Evolutionary conservation across 2,888 invertebrate genomes (phyloP), one percentile per base, ranked within the genome.

Genomic region (Myathropa florea): DNA sequence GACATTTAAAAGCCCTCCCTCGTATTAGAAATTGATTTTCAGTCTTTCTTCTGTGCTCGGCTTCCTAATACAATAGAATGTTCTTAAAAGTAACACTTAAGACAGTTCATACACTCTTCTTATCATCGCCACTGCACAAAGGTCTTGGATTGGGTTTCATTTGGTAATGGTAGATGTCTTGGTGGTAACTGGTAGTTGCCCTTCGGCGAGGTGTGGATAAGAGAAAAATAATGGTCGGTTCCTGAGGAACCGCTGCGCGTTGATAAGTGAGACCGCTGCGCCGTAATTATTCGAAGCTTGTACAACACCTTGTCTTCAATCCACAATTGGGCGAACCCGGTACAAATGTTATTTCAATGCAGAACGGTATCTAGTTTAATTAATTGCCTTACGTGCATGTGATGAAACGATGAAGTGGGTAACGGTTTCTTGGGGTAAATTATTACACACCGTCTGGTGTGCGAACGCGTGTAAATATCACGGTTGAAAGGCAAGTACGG

Each of bases 271-370:
- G 61, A 55, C 78, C 71, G 39, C 73, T 39, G 61, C 71, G 39
- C 73, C 55, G 61, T 73, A 86, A 86, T 86, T 83, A 86, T 79
- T 83, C 59, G 73, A 70, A 71, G 78, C 78, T 75, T 83, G 78
- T 86, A 83, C 70, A 65, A 86, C 86, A 83, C 73, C 77, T 70
- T 83, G 61, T 78, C 70, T 65, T 30, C 67, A 24, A 57, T 39
- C 63, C 71, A 23, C 70, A 78, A 83, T 86, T 83, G 65, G 70
- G 36, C 28, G 64, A 71, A 36, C 65, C 30, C 72, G 39, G 70
- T 70, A 64, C 75, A 86, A 83, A 83, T 86, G 83, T 83, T 86
- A 79, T 83, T 86, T 59, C 83, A 83, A 83, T 83, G 78, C 71
- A 71, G 75, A 61, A 65, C 39, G 18, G 60, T 33, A 65, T 57